Conservation (phyloP, 2,797 vertebrate species). For the Champsocephalus gunnari region DNA sequence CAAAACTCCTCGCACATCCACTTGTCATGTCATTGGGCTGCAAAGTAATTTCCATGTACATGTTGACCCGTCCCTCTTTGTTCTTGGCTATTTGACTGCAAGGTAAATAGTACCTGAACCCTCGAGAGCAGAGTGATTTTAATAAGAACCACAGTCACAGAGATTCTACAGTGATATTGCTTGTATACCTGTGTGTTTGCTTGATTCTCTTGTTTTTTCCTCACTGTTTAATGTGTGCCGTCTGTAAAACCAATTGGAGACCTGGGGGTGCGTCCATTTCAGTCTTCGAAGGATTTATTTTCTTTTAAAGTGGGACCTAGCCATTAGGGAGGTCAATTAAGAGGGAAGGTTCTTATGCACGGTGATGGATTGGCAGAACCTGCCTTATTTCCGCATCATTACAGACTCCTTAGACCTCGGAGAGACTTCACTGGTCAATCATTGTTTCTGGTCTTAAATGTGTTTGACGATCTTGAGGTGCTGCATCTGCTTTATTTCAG, state of each 20-base stretch:
- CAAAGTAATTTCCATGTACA: slow-evolving; percentile 58
- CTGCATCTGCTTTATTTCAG: neutral
- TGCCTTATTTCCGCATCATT: slow-evolving; percentile 33
- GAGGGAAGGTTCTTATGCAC: slow-evolving; percentile 12
- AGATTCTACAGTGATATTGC: neutral
- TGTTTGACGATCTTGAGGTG: slow-evolving; percentile 1
- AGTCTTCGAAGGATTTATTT: slow-evolving; percentile 26
- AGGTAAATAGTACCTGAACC: slow-evolving; percentile 18
- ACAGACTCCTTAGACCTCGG: slow-evolving; percentile 16
- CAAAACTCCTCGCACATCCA: slow-evolving; percentile 19
- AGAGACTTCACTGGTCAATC: slow-evolving; percentile 13
- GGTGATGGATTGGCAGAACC: slow-evolving; percentile 15
- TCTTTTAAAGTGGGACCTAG: slow-evolving; percentile 23
- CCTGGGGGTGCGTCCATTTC: slow-evolving; percentile 24
- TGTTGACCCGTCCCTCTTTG: neutral
- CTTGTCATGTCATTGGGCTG: slow-evolving; percentile 11
- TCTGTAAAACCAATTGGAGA: neutral
- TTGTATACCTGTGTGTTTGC: neutral
- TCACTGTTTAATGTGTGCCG: slow-evolving; percentile 5
- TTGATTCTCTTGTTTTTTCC: neutral
- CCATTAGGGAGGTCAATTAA: slow-evolving; percentile 42
- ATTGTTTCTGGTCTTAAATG: neutral
- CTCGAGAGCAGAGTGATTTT: neutral
- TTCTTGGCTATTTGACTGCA: slow-evolving; percentile 4
- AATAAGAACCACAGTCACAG: neutral